A percentile compares a stretch with the other conserved stretches of the same genome.
Evolutionary conservation across 2,888 invertebrate species (phyloP).

Genomic region (Eubasilissa splendida): DNA sequence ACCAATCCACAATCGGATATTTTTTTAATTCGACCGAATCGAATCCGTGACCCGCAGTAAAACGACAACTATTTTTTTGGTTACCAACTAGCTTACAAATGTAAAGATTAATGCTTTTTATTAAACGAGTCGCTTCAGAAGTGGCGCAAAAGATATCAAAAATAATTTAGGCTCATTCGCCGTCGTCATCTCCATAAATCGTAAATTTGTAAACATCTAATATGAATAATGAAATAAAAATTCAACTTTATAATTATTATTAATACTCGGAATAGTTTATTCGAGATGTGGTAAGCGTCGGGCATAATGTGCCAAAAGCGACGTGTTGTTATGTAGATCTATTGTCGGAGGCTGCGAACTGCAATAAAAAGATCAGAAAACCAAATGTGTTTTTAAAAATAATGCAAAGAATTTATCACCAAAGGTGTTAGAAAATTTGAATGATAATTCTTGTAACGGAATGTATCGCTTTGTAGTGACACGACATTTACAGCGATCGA

Average conservation of each 20-base stretch:
- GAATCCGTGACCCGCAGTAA: too few species aligned
- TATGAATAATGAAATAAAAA: slow-evolving; percentile 10
- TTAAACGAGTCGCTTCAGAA: too few species aligned
- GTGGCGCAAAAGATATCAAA: too few species aligned
- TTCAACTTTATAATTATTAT: slow-evolving; percentile 1
- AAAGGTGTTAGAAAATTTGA: neutral
- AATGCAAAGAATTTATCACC: slow-evolving; percentile 27
- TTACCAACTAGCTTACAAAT: too few species aligned
- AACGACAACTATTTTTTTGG: too few species aligned
- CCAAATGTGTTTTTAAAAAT: slow-evolving; percentile 6
- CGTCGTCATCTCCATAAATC: neutral
- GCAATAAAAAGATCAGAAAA: slow-evolving; percentile 15
- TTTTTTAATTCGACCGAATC: neutral
- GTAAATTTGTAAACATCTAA: slow-evolving; percentile 1
- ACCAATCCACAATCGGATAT: too few species aligned
- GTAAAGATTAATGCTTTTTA: too few species aligned
- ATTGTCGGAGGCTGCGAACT: neutral
- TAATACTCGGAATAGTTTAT: neutral
- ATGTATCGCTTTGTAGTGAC: neutral
- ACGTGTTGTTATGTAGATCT: neutral
- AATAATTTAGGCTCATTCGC: neutral
- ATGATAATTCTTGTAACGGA: neutral
- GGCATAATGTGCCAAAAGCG: neutral
- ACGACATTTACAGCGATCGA: slow-evolving; percentile 13
- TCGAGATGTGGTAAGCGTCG: neutral